A percentile compares a stretch with the other conserved stretches of the same genome.
These are phyloP conservation scores for Larimichthys crocea DNA, from an alignment of 2,113 vertebrate species.

Conservation along the genomic window DNA sequence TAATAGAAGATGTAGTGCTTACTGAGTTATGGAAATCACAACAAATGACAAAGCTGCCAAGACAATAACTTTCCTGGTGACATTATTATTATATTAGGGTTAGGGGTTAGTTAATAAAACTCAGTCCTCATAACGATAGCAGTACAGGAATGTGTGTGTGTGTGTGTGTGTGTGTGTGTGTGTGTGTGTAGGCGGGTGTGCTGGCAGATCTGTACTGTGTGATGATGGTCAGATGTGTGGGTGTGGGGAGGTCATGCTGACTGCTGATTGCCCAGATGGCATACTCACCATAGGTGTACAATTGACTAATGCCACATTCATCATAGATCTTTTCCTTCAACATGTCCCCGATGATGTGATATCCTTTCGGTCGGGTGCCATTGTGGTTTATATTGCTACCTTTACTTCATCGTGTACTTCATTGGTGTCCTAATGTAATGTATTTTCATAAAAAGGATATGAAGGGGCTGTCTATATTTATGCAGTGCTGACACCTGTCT, in stretches of 20 bases:
- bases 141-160: slow-evolving; percentile 24
- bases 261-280: slow-evolving; percentile 76
- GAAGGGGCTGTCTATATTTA: slow-evolving; percentile 1
- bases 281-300: slow-evolving; percentile 42
- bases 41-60: background rate
- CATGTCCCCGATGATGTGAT: slow-evolving; percentile 6
- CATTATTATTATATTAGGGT: background rate
- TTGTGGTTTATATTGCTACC: slow-evolving; percentile 26
- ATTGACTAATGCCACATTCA: slow-evolving; percentile 58
- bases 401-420: slow-evolving; percentile 6
- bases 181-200: slow-evolving; percentile 40
- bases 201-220: slow-evolving; percentile 37
- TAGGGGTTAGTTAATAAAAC: slow-evolving; percentile 15
- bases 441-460: slow-evolving; percentile 9
- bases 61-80: background rate
- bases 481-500: background rate
- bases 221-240: slow-evolving; percentile 63
- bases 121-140: slow-evolving; percentile 19
- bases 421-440: slow-evolving; percentile 9
- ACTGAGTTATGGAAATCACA: background rate
- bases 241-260: slow-evolving; percentile 63
- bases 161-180: slow-evolving; percentile 46
- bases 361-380: slow-evolving; percentile 13
- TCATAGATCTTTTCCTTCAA: slow-evolving; percentile 33
- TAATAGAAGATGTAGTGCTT: background rate